Base-by-base conservation (phyloP, 2,888 invertebrate genomes). In the Perdita meconis region DNA sequence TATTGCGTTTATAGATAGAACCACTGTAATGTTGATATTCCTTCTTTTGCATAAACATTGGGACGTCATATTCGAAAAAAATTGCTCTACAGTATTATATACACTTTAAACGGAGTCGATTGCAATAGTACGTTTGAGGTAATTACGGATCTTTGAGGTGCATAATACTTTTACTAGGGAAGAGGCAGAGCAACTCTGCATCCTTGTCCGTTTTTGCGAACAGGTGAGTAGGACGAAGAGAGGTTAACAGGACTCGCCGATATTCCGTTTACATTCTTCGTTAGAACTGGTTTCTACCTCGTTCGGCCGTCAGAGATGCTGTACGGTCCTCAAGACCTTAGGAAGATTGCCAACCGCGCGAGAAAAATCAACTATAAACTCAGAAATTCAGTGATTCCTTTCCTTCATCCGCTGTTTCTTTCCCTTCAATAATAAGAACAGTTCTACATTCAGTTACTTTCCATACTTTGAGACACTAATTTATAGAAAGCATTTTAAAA, bases 241-340 rank as follows among this genome's bases (percentile, higher is more conserved):
- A 90, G 89, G 89, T 88, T 89, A 90, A 90, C 89, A 86, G 90
- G 89, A 89, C 89, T 87, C 86, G 84, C 40, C 75, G 71, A 86
- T 89, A 89, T 90, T 89, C 88, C 90, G 89, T 90, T 90, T 90
- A 85, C 87, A 88, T 89, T 89, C 89, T 88, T 87, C 84, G 76
- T 22, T 71, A 80, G 80, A 86, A 89, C 89, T 87, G 89, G 90
- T 90, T 90, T 90, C 86, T 78, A 85, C 86, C 82, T 81, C 85
- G 82, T 78, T 72, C 61, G 56, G 19, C 53, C 71, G 53, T 47
- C 74, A 47, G 71, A 60, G 79, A 81, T 78, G 63, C 34, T 82
- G 65, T 53, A 68, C 10, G 71, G 63, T 63, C 71, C 71, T 51
- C 38, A 47, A 70, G 68, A 44, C 69, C 68, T 38, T 57, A 70